Base-by-base conservation (phyloP, 2,797 vertebrate species). In the Xenops minutus region DNA sequence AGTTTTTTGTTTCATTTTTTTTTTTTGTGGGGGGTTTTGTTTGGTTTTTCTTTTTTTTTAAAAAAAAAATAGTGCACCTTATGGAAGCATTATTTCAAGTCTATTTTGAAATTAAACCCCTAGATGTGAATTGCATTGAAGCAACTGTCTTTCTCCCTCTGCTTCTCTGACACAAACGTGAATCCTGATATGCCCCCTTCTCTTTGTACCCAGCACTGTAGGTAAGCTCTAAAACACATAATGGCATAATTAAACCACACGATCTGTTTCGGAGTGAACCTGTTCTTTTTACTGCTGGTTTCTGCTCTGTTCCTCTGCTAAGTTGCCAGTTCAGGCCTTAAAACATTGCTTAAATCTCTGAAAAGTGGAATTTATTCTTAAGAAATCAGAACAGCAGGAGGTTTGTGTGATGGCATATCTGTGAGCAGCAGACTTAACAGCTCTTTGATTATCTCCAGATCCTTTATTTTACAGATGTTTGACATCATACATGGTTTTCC, bases 401-500 rank as follows among this genome's bases (percentile, higher is more conserved):
- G 93, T 64, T 90, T 62, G 30, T 89, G 27, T 93, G 30, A 54
- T 95, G 89, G 59, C 84, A 61, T 67, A 95, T 95, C 95, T 96
- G 58, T 92, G 68, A 95, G 55, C 83, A 95, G 89, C 73, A 94
- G 78, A 92, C 64, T 92, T 94, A 92, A 68, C 88, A 85, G 34
- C 63, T 52, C 78, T 97, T 96, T 96, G 66, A 73, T 94, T 83
- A 84, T 92, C 73, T 92, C 62, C 74, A 93, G 89, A 73, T 76
- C 72, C 72, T 96, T 95, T 89, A 68, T 91, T 92, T 96, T 96
- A 77, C 41, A 94, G 41, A 87, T 89, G 41, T 95, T 95, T 95
- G 71, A 85, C 58, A 96, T 90, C 89, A 37, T 83, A 59, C 54
- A 63, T 82, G 51, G 49, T 56, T 95, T 97, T 95, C 39, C 61